phyloP scores from a whole-genome alignment of 2,888 invertebrate genomes.

The Lepidochrysops patricia region DNA sequence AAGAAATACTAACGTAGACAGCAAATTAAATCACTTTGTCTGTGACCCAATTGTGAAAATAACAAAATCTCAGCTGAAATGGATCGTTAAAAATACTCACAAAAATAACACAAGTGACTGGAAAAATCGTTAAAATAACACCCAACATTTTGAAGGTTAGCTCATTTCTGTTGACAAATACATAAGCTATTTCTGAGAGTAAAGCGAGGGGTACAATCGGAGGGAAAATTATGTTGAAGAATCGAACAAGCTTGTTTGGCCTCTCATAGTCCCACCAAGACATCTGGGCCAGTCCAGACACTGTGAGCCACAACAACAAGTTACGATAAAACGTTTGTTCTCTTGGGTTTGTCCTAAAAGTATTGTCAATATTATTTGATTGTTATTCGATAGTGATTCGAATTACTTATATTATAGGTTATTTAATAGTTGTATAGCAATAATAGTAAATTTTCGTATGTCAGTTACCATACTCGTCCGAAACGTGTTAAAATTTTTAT shows the following conservation, averaged over 20 bases:
- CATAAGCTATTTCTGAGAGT: neutral
- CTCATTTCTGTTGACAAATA: neutral
- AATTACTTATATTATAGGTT: too few relatives aligned
- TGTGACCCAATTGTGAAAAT: too few relatives aligned
- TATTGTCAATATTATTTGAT: neutral
- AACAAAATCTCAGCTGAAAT: neutral
- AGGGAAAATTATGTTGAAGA: neutral
- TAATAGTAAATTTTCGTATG: too few relatives aligned
- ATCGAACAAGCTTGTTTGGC: neutral
- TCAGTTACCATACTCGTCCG: too few relatives aligned
- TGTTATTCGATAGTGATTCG: neutral
- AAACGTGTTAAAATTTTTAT: too few relatives aligned
- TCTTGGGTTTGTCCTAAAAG: neutral
- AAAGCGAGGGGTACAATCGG: neutral
- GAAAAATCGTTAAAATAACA: neutral
- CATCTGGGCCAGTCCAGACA: neutral
- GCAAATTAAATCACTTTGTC: too few relatives aligned
- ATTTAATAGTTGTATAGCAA: too few relatives aligned
- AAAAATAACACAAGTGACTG: conserved; percentile 1
- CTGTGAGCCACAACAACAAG: neutral
- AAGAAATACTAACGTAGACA: too few relatives aligned
- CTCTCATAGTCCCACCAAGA: neutral
- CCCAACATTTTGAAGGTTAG: neutral
- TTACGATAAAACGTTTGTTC: neutral
- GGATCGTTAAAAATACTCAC: neutral